A percentile compares a stretch with the other conserved stretches of the same genome.
Evolutionary conservation across 2,113 vertebrate genomes (phyloP).

Genomic region (Lycaon pictus): DNA sequence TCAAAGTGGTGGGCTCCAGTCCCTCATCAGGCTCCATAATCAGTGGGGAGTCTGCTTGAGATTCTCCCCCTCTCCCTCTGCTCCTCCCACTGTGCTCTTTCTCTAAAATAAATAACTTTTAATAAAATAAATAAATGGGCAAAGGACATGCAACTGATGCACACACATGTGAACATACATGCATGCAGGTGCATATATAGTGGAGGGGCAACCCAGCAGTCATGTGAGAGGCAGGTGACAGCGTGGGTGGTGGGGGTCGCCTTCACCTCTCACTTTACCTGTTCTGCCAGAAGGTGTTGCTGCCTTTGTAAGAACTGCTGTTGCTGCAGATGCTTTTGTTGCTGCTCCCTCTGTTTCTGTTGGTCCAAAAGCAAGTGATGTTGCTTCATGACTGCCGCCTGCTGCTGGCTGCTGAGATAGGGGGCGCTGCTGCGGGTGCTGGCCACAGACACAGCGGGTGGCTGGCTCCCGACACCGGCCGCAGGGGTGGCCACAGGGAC

Average conservation of each 20-base stretch:
- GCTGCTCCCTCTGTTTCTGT: constrained; percentile 89
- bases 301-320: constrained; percentile 93
- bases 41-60: not conserved
- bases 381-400: constrained; percentile 92
- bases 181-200: fast-evolving
- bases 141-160: not conserved
- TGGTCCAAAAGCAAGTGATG: constrained; percentile 93
- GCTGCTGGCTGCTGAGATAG: constrained; percentile 92
- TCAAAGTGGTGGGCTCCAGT: no score
- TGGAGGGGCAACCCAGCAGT: fast-evolving
- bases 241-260: fast-evolving
- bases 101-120: not conserved
- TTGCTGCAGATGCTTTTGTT: constrained; percentile 89
- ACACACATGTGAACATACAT: not conserved
- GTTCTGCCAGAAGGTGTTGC: constrained; percentile 94
- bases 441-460: constrained; percentile 88
- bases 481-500: constrained; percentile 88
- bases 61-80: not conserved
- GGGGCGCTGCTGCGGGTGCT: constrained; percentile 89
- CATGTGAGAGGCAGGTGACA: not conserved
- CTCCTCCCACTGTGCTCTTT: no score
- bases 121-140: not conserved
- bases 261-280: constrained; percentile 86
- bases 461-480: constrained; percentile 87
- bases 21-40: no score